A percentile compares a stretch with the other conserved stretches of the same genome.
These are phyloP conservation scores for Platycheirus albimanus DNA, from an alignment of 2,888 invertebrate species.

Conservation along the genomic window DNA sequence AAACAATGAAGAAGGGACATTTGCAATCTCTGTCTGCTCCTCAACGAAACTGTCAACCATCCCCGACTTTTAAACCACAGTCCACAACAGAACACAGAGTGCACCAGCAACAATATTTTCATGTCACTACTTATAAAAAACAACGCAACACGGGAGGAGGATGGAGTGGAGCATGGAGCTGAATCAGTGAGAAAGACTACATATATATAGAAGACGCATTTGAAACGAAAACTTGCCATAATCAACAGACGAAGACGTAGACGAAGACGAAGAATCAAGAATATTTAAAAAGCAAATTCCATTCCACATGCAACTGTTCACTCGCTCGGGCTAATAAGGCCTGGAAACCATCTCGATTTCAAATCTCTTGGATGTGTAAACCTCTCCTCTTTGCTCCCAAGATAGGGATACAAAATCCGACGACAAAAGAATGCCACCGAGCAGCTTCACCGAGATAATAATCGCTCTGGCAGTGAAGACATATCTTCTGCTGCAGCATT, in stretches of 20 bases:
- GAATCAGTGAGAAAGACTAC: conserved; percentile 6
- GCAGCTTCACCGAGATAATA: conserved; percentile 68
- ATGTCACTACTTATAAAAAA: no score
- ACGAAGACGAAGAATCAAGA: conserved; percentile 16
- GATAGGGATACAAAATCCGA: conserved; percentile 68
- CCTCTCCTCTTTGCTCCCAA: conserved; percentile 22
- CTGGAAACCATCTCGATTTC: conserved; percentile 70
- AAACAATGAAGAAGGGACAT: conserved; percentile 60
- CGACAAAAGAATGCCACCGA: conserved; percentile 73
- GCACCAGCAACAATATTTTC: conserved; percentile 50
- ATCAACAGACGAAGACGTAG: no score
- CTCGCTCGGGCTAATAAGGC: conserved; percentile 58
- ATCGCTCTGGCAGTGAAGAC: conserved; percentile 53
- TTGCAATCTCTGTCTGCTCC: neutral
- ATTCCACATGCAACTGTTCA: conserved; percentile 58
- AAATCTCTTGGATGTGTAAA: conserved; percentile 51
- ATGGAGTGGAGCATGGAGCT: no score
- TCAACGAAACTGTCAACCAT: conserved; percentile 41
- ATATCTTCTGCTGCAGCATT: conserved; percentile 32
- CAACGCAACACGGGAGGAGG: conserved; percentile 21
- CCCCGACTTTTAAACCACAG: conserved; percentile 1
- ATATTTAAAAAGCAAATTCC: conserved; percentile 68
- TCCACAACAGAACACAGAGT: conserved; percentile 3
- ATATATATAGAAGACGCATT: conserved; percentile 31
- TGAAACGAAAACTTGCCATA: conserved; percentile 24